phyloP scores from a whole-genome alignment of 2,797 vertebrate genomes.

The Anguilla marmorata region DNA sequence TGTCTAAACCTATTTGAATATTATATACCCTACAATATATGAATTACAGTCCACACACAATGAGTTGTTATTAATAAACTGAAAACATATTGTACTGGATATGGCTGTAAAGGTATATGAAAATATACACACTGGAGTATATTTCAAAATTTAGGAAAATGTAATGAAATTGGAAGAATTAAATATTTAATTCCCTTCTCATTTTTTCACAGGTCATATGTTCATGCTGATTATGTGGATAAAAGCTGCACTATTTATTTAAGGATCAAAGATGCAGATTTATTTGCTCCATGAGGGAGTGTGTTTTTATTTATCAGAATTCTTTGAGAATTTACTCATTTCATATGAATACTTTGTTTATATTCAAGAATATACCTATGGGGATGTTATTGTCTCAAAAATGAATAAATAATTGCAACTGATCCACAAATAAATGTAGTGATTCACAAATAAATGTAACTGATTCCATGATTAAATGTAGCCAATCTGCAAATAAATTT shows the following conservation, averaged over 20 bases:
- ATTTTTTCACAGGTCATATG: neutral
- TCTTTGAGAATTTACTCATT: neutral
- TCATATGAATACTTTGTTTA: no score
- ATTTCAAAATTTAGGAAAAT: neutral
- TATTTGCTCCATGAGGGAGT: no score
- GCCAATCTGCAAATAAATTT: no score
- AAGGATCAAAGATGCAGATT: neutral
- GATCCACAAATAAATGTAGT: neutral
- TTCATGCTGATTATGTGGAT: neutral
- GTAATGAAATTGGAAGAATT: neutral
- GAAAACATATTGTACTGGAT: neutral
- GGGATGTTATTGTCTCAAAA: no score
- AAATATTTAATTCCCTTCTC: neutral
- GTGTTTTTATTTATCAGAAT: neutral
- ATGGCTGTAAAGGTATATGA: neutral
- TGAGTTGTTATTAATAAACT: neutral
- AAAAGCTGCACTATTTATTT: neutral
- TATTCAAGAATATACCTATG: no score
- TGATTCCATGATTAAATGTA: no score
- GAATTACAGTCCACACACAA: neutral
- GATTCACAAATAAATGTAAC: neutral
- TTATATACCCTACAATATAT: neutral
- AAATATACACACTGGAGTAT: neutral
- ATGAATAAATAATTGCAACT: no score
- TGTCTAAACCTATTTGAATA: neutral